A percentile compares a stretch with the other conserved stretches of the same genome.
Conservation (phyloP, 2,888 invertebrate species). For the Helobdella robusta region DNA sequence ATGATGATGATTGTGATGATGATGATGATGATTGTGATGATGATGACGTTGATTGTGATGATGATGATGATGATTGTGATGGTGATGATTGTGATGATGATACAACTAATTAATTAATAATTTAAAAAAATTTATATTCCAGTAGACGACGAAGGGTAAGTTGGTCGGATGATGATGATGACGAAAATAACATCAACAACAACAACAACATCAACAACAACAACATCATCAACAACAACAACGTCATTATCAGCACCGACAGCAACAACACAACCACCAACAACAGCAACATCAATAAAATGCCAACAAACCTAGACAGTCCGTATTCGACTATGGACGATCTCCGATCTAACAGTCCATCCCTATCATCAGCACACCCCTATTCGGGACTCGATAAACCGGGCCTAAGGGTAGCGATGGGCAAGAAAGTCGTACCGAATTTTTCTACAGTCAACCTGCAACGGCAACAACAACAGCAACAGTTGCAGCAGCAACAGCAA, state of each 20-base stretch:
- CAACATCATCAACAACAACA: conserved; percentile 11
- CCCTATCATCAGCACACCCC: conserved; percentile 1
- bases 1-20: too few relatives aligned
- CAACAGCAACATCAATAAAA: neutral
- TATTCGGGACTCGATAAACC: conserved; percentile 7
- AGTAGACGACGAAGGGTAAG: conserved; percentile 15
- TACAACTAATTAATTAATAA: too few relatives aligned
- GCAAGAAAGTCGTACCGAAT: conserved; percentile 1
- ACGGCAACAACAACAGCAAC: conserved; percentile 1
- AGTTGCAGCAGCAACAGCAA: neutral
- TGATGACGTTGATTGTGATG: too few relatives aligned
- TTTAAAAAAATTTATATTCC: too few relatives aligned
- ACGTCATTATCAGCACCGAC: neutral
- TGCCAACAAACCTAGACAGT: conserved; percentile 8
- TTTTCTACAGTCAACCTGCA: neutral
- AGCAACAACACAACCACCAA: conserved; percentile 6
- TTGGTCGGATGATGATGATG: conserved; percentile 24
- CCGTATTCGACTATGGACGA: neutral
- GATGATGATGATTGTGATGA: too few relatives aligned
- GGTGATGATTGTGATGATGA: too few relatives aligned
- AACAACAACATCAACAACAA: neutral
- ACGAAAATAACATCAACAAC: neutral
- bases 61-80: too few relatives aligned
- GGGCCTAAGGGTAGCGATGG: conserved; percentile 12
- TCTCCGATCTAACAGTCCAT: conserved; percentile 6